Base-by-base conservation (phyloP, 2,888 invertebrate genomes). In the Altica lythri region DNA sequence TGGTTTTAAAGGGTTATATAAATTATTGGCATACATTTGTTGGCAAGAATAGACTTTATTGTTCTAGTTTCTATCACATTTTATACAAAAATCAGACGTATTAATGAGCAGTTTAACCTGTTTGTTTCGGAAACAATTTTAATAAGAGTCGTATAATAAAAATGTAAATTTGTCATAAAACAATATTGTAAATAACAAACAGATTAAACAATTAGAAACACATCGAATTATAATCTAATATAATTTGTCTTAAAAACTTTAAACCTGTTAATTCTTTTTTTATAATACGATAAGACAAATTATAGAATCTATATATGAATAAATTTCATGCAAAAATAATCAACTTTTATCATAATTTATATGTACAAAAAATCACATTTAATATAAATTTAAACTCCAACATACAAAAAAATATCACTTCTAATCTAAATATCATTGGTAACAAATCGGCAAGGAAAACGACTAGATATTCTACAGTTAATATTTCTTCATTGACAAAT, bases 351-450 rank as follows among this genome's bases (percentile, higher is more conserved):
- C 40, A 40, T 16, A 30, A 38, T 48, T 40, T 48, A 29, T 48
- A 48, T 40, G n/a, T 17, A 35, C 38, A 47, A 47, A 47, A 48
- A 46, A 32, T 45, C 32, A 48, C 27, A 48, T 40, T 25, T 40
- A 19, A 48, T 48, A 48, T 19, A 48, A 27, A 47, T 47, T 13
- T 48, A 27, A 48, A 38, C 19, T 30, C 38, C 19, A 29, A 40
- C n/a, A 48, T 32, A 40, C 47, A 35, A 61, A 42, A 52, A 58
- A 61, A 52, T 58, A 58, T 61, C 60, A 61, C 58, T 60, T n/a
- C n/a, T 38, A 52, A 55, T 34, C 29, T 44, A 57, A 60, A 57
- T 57, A 57, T 60, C 57, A 60, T 57, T 60, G 60, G 53, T 57
- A 57, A 57, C 51, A 30, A 48, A 44, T 54, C 38, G 37, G 43